Evolutionary conservation across 2,113 vertebrate species (phyloP).

Genomic region (Hipposideros armiger): DNA sequence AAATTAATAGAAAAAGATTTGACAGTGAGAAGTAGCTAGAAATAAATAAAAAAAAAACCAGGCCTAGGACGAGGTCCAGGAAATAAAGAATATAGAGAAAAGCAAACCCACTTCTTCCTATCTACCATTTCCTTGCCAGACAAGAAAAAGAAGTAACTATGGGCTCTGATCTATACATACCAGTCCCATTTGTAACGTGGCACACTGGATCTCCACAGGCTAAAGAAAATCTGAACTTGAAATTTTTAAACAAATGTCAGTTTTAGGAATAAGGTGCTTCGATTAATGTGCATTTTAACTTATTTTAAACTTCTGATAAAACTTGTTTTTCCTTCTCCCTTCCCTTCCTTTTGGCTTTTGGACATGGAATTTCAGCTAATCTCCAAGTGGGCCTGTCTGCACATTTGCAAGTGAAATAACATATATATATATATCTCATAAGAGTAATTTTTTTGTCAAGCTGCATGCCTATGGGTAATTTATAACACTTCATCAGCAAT

Average conservation of each 20-base stretch:
- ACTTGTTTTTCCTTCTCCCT: not conserved
- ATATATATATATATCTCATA: not conserved
- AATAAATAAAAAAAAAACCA: not conserved
- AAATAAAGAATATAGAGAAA: conserved; percentile 30
- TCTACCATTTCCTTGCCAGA: not conserved
- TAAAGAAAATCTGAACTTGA: conserved; percentile 24
- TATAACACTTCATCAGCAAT: conserved; percentile 1
- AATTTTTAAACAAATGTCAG: conserved; percentile 9
- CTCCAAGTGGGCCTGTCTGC: not conserved
- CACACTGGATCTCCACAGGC: not conserved
- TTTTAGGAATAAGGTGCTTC: conserved; percentile 25
- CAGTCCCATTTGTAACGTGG: not conserved
- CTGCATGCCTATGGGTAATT: conserved; percentile 13
- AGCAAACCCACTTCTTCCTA: not conserved
- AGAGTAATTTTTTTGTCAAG: conserved; percentile 27
- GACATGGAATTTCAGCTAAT: not conserved
- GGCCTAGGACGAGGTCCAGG: not conserved
- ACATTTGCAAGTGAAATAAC: not conserved
- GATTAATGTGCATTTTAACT: not conserved
- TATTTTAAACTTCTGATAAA: conserved; percentile 9
- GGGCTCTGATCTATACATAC: not conserved
- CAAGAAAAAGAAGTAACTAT: not conserved
- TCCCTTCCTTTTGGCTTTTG: conserved; percentile 2
- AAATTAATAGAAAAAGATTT: conserved; percentile 28
- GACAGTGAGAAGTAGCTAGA: not conserved